phyloP scores from a whole-genome alignment of 2,797 vertebrate species.

The Sitta carolinensis region DNA sequence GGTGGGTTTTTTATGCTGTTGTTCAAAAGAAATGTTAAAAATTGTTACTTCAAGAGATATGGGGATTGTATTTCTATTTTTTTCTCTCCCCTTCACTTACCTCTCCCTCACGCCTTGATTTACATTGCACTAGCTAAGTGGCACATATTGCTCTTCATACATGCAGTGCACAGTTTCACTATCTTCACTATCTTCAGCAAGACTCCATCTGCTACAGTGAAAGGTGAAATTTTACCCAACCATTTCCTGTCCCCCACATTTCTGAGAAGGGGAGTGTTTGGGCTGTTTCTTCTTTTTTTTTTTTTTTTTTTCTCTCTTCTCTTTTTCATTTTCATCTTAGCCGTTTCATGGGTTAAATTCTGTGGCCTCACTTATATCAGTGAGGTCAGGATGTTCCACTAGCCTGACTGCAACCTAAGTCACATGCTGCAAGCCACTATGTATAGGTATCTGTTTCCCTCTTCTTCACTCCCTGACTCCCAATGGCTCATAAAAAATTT shows the following conservation, averaged over 20 bases:
- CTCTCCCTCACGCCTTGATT: not conserved
- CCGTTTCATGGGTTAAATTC: not conserved
- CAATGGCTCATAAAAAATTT: not conserved
- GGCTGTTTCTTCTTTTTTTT: too few species aligned
- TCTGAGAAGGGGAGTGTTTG: not conserved
- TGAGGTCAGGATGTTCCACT: not conserved
- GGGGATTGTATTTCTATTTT: not conserved
- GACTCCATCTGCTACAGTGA: not conserved
- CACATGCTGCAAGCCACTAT: not conserved
- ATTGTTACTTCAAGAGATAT: not conserved
- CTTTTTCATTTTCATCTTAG: not conserved
- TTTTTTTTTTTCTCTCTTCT: rapidly evolving
- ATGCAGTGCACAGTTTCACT: not conserved
- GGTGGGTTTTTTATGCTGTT: not conserved
- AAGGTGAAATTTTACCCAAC: not conserved
- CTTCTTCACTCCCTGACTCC: not conserved
- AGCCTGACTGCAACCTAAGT: not conserved
- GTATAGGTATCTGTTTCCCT: not conserved
- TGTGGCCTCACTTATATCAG: not conserved
- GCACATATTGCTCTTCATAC: not conserved
- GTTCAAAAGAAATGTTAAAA: not conserved
- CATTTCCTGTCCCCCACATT: not conserved
- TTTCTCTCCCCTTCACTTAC: not conserved
- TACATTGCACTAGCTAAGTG: not conserved
- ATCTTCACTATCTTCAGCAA: rapidly evolving